Evolutionary conservation across 37 sponge, comb jelly and placozoan genomes (phyloP).

Genomic region (Aphrocallistes beatrix): DNA sequence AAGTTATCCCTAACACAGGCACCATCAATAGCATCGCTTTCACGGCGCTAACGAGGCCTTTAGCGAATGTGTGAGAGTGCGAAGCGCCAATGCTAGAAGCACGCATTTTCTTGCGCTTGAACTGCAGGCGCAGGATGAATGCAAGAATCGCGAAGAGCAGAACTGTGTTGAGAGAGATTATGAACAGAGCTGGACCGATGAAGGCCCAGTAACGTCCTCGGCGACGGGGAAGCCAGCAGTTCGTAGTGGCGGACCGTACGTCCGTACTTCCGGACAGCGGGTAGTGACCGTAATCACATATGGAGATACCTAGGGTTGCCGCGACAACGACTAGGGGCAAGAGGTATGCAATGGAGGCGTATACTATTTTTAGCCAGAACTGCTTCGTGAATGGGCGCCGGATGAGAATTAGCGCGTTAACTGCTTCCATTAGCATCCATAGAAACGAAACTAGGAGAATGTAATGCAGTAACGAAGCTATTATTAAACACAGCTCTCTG

Average conservation of each 20-base stretch:
- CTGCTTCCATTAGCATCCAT: slow-evolving; percentile 61
- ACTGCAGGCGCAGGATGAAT: not conserved
- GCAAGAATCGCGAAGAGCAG: not conserved
- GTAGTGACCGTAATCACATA: slow-evolving; percentile 54
- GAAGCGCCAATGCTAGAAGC: not conserved
- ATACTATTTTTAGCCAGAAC: slow-evolving; percentile 27
- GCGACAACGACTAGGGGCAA: slow-evolving; percentile 43
- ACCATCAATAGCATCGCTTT: slow-evolving; percentile 41
- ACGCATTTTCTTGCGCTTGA: not conserved
- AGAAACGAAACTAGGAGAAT: slow-evolving; percentile 49
- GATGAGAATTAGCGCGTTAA: slow-evolving; percentile 47
- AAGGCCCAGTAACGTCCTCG: not conserved
- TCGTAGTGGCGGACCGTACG: not conserved
- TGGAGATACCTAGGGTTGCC: slow-evolving; percentile 38
- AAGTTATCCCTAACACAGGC: slow-evolving; percentile 50
- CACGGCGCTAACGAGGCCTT: slow-evolving; percentile 18
- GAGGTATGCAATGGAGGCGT: slow-evolving; percentile 42
- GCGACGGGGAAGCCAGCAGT: not conserved
- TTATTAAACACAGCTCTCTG: slow-evolving; percentile 31
- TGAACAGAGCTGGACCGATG: not conserved
- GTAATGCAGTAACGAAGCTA: slow-evolving; percentile 53
- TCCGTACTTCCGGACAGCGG: not conserved
- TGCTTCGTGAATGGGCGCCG: slow-evolving; percentile 38
- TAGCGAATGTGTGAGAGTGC: not conserved
- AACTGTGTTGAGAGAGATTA: not conserved